Base-by-base conservation (phyloP, 2,113 vertebrate genomes). In the Corydoras sp. region DNA sequence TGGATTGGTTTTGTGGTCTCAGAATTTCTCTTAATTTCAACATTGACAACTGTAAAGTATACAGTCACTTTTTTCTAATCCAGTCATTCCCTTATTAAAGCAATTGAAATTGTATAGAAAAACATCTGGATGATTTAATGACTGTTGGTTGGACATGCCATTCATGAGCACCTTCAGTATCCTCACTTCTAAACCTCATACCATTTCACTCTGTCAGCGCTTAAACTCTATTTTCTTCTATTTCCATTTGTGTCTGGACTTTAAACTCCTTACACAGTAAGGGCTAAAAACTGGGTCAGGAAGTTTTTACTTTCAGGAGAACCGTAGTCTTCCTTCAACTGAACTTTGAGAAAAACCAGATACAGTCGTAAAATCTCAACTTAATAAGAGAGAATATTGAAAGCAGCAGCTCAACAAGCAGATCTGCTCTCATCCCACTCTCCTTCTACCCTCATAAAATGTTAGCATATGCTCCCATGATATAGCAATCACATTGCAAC, bases 311-410 rank as follows among this genome's bases (percentile, higher is more conserved):
- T 88, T 82, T 83, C 78, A 80, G 80, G 31, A 59, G 71, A 71
- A 71, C 56, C 74, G n/a, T 65, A 59, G 61, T 69, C 79, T 81
- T 85, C 77, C 81, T 73, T 79, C 81, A 84, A 81, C 83, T 81
- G 62, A 74, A 82, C 74, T 85, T 75, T 89, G 88, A 91, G 83
- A 85, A 80, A 89, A 90, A 83, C 87, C 88, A 90, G 88, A 85
- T 80, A 53, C 84, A 73, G 79, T 80, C 76, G 77, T 84, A 86
- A 90, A 90, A 91, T 90, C 86, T 87, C 82, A 76, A 81, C 73
- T 83, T 90, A 90, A 90, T 88, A 90, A 81, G 86, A 87, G 79
- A 72, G 76, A 83, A 79, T 88, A 90, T 88, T 90, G 86, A 86
- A 90, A 88, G 83, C 88, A 90, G 87, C 80, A 85, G 80, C 80